A percentile compares a stretch with the other conserved stretches of the same genome.
Conservation (phyloP, 2,113 vertebrate species). For the Papio anubis region DNA sequence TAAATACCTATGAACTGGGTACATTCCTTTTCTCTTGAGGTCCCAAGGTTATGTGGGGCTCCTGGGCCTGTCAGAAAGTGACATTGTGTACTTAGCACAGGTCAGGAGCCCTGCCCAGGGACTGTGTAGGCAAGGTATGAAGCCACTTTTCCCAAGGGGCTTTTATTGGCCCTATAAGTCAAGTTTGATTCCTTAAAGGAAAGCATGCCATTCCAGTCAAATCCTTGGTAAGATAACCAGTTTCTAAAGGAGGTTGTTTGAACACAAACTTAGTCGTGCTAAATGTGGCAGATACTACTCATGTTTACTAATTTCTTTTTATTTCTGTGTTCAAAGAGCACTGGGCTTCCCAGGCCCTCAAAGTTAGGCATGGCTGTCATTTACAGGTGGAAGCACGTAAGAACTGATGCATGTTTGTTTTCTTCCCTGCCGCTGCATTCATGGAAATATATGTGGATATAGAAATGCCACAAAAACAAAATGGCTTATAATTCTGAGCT, state of each 20-base stretch:
- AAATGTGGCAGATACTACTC: background rate
- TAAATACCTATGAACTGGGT: too few species aligned
- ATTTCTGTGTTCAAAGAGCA: background rate
- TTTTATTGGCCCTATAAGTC: too few species aligned
- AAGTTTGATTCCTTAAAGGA: too few species aligned
- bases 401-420: background rate
- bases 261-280: background rate
- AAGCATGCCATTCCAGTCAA: too few species aligned
- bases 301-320: background rate
- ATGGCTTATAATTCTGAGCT: background rate
- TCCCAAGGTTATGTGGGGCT: too few species aligned
- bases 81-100: too few species aligned
- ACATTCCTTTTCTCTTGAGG: too few species aligned
- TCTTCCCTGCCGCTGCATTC: background rate
- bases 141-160: too few species aligned
- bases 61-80: too few species aligned
- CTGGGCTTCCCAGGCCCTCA: background rate
- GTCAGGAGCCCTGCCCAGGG: too few species aligned
- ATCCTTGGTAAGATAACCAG: too few species aligned
- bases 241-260: background rate
- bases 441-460: background rate
- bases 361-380: background rate
- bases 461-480: background rate
- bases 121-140: too few species aligned
- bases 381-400: background rate